Conservation (phyloP, 2,797 vertebrate species). For the Cossypha heuglini region DNA sequence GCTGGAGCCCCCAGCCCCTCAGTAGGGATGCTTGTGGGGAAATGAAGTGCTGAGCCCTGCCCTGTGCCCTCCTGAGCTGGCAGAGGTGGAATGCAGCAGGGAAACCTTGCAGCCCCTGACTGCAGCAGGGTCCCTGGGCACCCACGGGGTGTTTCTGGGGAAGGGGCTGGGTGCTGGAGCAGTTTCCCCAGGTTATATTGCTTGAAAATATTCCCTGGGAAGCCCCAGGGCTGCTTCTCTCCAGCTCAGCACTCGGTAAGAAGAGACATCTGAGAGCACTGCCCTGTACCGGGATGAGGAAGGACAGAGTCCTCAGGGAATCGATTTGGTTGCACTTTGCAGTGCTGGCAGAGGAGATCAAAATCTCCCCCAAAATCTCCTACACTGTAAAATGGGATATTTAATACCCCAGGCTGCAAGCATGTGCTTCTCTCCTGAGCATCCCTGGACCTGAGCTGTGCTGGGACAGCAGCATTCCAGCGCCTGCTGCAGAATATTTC, state of each 20-base stretch:
- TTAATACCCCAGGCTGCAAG: background rate
- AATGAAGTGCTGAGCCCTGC: background rate
- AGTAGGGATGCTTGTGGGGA: rapidly evolving
- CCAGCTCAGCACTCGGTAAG: background rate
- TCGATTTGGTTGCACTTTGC: background rate
- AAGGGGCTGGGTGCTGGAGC: background rate
- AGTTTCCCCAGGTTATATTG: rapidly evolving
- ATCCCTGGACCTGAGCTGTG: rapidly evolving
- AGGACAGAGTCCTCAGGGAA: background rate
- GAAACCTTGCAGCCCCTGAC: background rate
- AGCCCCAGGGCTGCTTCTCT: background rate
- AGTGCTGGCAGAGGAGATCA: background rate
- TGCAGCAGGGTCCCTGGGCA: background rate
- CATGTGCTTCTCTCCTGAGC: rapidly evolving
- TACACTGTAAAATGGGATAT: background rate
- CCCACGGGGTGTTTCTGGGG: background rate
- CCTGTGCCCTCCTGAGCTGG: background rate
- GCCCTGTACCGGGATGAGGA: rapidly evolving
- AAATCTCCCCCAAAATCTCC: background rate
- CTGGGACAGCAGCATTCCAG: background rate
- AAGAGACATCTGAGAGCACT: background rate
- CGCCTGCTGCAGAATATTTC: background rate
- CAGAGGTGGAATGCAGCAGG: background rate
- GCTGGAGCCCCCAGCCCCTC: background rate
- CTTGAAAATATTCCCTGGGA: background rate